Evolutionary conservation across 2,797 vertebrate genomes (phyloP).

Genomic region (Lemur catta): DNA sequence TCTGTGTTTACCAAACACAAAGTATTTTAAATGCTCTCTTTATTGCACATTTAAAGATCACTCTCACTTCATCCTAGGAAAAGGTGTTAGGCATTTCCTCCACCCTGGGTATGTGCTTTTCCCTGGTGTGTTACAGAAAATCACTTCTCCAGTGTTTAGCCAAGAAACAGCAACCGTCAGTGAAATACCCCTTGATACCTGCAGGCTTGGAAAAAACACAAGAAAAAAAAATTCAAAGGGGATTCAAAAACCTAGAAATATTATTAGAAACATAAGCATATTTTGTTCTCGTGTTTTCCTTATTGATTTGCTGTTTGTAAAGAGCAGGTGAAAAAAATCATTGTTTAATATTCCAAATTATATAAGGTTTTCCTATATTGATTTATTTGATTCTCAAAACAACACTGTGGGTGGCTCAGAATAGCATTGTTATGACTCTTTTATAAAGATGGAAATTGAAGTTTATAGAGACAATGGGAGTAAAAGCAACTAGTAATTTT

Average conservation of each 20-base stretch:
- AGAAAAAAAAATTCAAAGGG: background rate
- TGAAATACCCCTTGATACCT: background rate
- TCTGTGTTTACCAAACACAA: background rate
- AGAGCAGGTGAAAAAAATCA: background rate
- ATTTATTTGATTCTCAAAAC: background rate
- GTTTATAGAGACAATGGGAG: background rate
- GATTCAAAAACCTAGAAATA: background rate
- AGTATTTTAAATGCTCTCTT: background rate
- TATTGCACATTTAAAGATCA: background rate
- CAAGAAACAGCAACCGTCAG: background rate
- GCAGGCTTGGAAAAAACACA: background rate
- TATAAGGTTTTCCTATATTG: background rate
- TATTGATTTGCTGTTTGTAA: background rate
- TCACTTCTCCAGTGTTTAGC: background rate
- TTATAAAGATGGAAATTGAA: background rate
- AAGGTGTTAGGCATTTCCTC: background rate
- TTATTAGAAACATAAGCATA: background rate
- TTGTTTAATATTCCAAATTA: background rate
- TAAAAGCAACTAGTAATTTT: background rate
- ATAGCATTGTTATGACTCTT: background rate
- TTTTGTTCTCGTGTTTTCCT: background rate
- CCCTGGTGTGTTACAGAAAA: background rate
- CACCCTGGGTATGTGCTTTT: background rate
- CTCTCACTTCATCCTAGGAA: background rate
- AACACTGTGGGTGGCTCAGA: background rate